These are phyloP conservation scores for Tromatobia lineatoria DNA, from an alignment of 2,888 invertebrate genomes.

Conservation along the genomic window DNA sequence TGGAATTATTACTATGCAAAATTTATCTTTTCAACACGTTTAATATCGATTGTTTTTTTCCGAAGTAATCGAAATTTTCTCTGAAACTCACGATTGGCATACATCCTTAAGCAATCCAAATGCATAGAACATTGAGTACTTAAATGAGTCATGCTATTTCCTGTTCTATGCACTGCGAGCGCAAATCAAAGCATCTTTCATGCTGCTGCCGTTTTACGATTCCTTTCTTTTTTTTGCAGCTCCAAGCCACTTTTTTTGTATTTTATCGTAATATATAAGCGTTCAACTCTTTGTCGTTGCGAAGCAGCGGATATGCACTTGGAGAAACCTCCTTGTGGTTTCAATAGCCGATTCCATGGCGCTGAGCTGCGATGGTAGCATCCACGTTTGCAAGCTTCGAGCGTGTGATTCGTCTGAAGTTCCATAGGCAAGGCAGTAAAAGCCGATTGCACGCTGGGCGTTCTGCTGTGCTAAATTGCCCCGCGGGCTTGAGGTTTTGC, in stretches of 20 bases:
- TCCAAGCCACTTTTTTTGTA: background rate
- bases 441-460: background rate
- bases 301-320: background rate
- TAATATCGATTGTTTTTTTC: too few species aligned
- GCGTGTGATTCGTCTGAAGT: background rate
- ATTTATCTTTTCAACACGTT: too few species aligned
- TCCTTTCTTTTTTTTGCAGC: background rate
- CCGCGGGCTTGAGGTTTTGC: background rate
- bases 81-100: too few species aligned
- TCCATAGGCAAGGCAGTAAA: background rate
- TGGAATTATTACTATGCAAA: too few species aligned
- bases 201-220: background rate
- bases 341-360: slow-evolving; percentile 1
- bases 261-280: background rate
- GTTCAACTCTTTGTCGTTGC: background rate
- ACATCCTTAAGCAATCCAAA: too few species aligned
- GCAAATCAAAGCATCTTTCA: background rate
- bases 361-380: background rate
- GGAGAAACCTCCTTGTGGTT: slow-evolving; percentile 5
- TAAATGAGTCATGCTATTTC: background rate
- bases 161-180: background rate
- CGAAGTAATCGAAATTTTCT: too few species aligned
- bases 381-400: background rate
- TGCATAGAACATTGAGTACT: background rate
- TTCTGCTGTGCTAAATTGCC: background rate